Evolutionary conservation across 23 tunicate species (phyloP).

Genomic region (Clavelina lepadiformis): DNA sequence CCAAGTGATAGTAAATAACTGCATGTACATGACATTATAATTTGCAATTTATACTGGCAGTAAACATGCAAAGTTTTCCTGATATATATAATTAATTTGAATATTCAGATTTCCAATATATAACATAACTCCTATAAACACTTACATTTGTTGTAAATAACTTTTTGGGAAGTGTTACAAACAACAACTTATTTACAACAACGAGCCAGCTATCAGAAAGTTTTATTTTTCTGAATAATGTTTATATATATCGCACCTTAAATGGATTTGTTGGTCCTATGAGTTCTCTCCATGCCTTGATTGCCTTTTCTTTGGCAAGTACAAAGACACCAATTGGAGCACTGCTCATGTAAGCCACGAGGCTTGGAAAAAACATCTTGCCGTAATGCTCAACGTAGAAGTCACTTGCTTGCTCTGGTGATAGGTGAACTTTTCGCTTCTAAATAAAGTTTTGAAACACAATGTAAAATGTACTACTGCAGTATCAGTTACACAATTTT

Average conservation of each 20-base stretch:
- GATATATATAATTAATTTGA: no score
- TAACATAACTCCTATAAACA: not conserved
- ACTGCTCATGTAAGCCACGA: slow-evolving; percentile 97
- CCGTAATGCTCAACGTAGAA: slow-evolving; percentile 97
- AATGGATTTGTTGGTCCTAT: slow-evolving; percentile 96
- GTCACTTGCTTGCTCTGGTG: slow-evolving; percentile 97
- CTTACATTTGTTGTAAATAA: not conserved
- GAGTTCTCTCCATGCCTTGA: slow-evolving; percentile 74
- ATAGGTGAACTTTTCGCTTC: slow-evolving; percentile 80
- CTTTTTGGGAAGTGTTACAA: not conserved
- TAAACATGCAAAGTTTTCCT: no score
- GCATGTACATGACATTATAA: no score
- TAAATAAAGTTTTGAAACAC: slow-evolving; percentile 9
- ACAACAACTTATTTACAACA: not conserved
- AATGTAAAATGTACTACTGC: not conserved
- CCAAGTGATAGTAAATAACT: no score
- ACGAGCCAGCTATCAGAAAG: not conserved
- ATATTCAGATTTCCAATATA: no score
- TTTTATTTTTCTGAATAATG: no score
- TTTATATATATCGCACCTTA: slow-evolving; percentile 42
- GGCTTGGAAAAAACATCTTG: slow-evolving; percentile 94
- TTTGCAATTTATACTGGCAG: no score
- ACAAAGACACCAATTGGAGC: slow-evolving; percentile 68
- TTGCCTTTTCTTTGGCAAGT: slow-evolving; percentile 87
- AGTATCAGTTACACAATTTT: no score